Evolutionary conservation across 2,888 invertebrate genomes (phyloP), one percentile per base, ranked within the genome.

Genomic region (Sympetrum striolatum): DNA sequence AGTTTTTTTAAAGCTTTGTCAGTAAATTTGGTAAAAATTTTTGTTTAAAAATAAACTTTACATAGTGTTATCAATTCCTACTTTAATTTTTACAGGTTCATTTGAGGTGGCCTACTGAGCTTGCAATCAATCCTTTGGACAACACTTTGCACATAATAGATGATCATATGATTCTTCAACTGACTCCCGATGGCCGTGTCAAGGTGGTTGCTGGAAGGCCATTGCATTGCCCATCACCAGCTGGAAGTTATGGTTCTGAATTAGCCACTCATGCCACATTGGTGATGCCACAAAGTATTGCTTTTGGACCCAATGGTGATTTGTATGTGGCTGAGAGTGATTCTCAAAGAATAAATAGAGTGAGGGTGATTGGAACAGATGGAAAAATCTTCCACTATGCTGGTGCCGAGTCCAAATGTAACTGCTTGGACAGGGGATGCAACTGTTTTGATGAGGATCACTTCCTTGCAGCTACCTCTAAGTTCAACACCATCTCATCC

Each of bases 301-400:
- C 98, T 0, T 99, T 99, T 92, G 98, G 98, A 22, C 97, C 98
- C 0, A 96, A 98, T 81, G 99, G 99, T 5, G 97, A 98, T 93
- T 94, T 99, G 18, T 99, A 97, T 93, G 98, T 99, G 0, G 98
- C 99, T 0, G 99, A 99, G 93, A 98, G 98, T 92, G 99, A 99
- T 94, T 98, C 98, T 0, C 98, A 99, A 93, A 95, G 98, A 92
- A 98, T 99, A 90, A 99, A 99, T 94, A 95, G 99, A 90, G 96
- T 98, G 0, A 95, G 99, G 31, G 96, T 98, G 0, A 98, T 99
- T 90, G 98, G 97, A 0, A 98, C 98, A 0, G 98, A 98, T 93
- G 98, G 99, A 0, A 97, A 98, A 93, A 98, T 99, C 91, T 96
- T 97, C 0, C 96, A 97, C n/a, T 99, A 98, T 93, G 98, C 98